These are phyloP conservation scores for Protobothrops flavoviridis DNA, from an alignment of 2,113 vertebrate species.

Conservation along the genomic window DNA sequence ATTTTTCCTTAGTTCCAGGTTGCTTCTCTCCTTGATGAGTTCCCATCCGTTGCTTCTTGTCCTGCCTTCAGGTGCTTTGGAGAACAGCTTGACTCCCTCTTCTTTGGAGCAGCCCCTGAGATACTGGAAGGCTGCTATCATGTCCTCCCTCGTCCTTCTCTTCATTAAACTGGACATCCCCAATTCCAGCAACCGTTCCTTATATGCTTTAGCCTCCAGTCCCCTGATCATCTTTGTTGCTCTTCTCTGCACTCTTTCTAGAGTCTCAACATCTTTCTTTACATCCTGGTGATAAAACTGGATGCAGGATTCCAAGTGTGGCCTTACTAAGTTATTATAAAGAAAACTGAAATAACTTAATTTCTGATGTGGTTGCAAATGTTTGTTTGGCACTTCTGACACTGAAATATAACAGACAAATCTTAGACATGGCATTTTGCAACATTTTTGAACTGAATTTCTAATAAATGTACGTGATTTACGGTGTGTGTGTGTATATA, in stretches of 20 bases:
- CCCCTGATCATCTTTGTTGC: neutral
- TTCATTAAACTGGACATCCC: neutral
- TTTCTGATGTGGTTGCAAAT: no score
- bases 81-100: neutral
- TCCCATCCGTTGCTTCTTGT: neutral
- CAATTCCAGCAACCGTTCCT: neutral
- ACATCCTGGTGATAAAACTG: neutral
- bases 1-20: neutral
- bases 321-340: neutral
- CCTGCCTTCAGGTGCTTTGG: neutral
- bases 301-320: neutral
- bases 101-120: neutral
- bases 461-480: neutral
- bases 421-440: neutral
- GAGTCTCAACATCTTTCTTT: neutral
- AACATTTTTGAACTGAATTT: slow-evolving; percentile 24
- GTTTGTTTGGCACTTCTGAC: no score
- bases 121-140: neutral
- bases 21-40: neutral
- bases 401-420: neutral
- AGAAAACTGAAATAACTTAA: neutral
- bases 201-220: neutral
- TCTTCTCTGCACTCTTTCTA: neutral
- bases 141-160: neutral
- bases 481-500: neutral